Evolutionary conservation across 2,888 invertebrate species (phyloP).

Genomic region (Caenorhabditis sp.): DNA sequence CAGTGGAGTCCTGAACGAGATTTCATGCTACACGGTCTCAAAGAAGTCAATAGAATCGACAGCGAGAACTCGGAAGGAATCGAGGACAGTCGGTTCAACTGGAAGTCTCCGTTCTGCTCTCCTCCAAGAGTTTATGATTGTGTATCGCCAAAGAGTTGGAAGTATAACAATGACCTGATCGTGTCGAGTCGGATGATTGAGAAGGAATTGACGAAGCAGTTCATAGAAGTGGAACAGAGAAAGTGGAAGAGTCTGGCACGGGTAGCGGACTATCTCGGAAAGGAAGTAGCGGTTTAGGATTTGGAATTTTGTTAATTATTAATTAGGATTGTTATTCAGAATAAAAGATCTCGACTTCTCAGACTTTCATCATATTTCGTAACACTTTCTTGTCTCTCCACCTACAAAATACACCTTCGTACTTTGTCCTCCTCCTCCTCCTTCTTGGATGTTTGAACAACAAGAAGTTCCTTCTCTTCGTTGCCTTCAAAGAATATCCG

Average conservation of each 20-base stretch:
- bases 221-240: neutral
- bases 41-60: constrained; percentile 51
- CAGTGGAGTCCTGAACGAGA: constrained; percentile 71
- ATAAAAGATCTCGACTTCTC: too few relatives aligned
- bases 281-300: neutral
- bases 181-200: neutral
- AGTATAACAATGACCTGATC: neutral
- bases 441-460: neutral
- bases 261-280: neutral
- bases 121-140: neutral
- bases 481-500: constrained; percentile 2
- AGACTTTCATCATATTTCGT: too few relatives aligned
- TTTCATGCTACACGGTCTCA: constrained; percentile 79
- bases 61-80: neutral
- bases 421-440: constrained; percentile 3
- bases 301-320: too few relatives aligned
- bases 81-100: neutral
- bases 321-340: neutral
- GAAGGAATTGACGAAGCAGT: neutral
- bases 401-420: neutral
- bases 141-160: neutral
- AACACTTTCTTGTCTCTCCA: too few relatives aligned
- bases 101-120: neutral
- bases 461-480: neutral
- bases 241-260: constrained; percentile 1